Evolutionary conservation across 2,797 vertebrate genomes (phyloP), one percentile per base, ranked within the genome.

Genomic region (Danio jaintianensis): DNA sequence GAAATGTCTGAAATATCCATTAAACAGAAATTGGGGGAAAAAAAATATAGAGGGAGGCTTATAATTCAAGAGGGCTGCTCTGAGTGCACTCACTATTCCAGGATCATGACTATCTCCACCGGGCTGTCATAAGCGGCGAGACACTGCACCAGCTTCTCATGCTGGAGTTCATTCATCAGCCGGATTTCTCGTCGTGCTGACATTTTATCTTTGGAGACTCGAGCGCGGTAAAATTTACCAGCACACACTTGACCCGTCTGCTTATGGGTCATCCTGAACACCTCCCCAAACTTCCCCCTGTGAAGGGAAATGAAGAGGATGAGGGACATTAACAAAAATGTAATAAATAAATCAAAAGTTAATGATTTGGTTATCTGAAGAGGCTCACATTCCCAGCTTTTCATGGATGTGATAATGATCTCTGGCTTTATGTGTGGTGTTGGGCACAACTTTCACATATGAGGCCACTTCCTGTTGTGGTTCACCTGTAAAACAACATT

Each of bases 1-100:
- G n/a, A n/a, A n/a, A n/a, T n/a, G n/a, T n/a, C n/a, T n/a, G n/a
- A n/a, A n/a, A n/a, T n/a, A n/a, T n/a, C n/a, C n/a, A n/a, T n/a
- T n/a, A n/a, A n/a, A n/a, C n/a, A n/a, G n/a, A n/a, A n/a, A n/a
- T n/a, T n/a, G n/a, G n/a, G n/a, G n/a, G n/a, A n/a, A n/a, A n/a
- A n/a, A n/a, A n/a, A n/a, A n/a, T n/a, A n/a, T n/a, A n/a, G n/a
- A n/a, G n/a, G n/a, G n/a, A n/a, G n/a, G n/a, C n/a, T n/a, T n/a
- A n/a, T n/a, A n/a, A 50, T 50, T 50, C 15, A 12, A 10, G 10
- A 3, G 10, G 48, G 5, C 3, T 50, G 48, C 3, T 50, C 48
- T 50, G 10, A n/a, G n/a, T n/a, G n/a, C 48, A 92, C 93, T 92
- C 78, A 95, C 96, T 95, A 97, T 71, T 97, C 96, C 93, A 96